Base-by-base conservation (phyloP, 1,140 invertebrate genomes). In the Pseudomyrmex gracilis region DNA sequence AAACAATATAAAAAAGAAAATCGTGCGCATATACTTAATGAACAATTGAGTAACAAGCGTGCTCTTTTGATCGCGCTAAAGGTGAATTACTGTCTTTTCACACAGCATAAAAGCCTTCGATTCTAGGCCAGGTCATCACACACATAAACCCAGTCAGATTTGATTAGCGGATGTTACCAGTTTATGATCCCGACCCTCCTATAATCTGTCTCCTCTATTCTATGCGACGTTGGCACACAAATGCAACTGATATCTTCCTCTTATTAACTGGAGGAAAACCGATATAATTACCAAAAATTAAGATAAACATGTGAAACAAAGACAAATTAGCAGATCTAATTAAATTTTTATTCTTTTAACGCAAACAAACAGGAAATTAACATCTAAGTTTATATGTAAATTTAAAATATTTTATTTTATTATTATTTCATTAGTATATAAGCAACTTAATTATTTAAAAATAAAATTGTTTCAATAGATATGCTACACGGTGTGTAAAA, bases 151-250 rank as follows among this genome's bases (percentile, higher is more conserved):
- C 58, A 78, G 55, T 80, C 68, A 83, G 70, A 85, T 90, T 91
- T 91, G 85, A 91, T 90, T 84, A 82, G 74, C 90, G 90, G 90
- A 91, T 91, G 86, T 86, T 90, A 89, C 89, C 85, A 88, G 82
- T 91, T 91, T 89, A 89, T 73, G 78, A 87, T 82, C 78, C 34
- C 76, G 85, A 85, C 86, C 83, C 87, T 80, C 34, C 80, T n/a
- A 17, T 67, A 77, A 82, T 90, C 51, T 34, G 34, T 34, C 34
- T 34, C 34, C 34, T 77, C 49, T 85, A 77, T 73, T 51, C 68
- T 77, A 73, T 57, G 58, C 73, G 49, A 34, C 3, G 76, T 80
- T 76, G 60, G 85, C 67, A 82, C 71, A 67, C 85, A 84, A 78
- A 57, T 22, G 63, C 34, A 68, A 0, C 45, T 22, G n/a, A 34